These are phyloP conservation scores for Anisognathus igniventris DNA, from an alignment of 2,797 vertebrate genomes.

Conservation along the genomic window DNA sequence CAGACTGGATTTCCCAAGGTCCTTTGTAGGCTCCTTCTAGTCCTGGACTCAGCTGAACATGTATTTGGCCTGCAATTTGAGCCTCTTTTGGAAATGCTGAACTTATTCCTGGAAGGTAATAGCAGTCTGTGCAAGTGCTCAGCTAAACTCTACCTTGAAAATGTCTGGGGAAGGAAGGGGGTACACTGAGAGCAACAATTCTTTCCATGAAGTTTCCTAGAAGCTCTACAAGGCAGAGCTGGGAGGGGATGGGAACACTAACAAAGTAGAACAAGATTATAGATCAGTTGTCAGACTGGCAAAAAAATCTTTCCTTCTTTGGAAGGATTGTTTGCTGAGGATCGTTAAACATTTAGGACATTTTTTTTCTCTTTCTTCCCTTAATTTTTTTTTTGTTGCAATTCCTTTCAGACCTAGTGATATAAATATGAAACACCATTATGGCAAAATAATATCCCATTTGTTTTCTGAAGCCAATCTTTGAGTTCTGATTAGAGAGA, in stretches of 20 bases:
- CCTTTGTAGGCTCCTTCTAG: neutral
- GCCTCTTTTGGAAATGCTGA: neutral
- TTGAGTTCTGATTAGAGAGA: constrained; percentile 55
- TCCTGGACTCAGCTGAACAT: neutral
- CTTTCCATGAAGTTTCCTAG: constrained; percentile 10
- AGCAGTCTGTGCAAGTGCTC: neutral
- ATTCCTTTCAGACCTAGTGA: constrained; percentile 38
- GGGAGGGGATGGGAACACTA: neutral
- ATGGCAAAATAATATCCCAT: constrained; percentile 62
- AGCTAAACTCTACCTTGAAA: neutral
- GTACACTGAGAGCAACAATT: neutral
- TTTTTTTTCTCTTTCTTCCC: neutral
- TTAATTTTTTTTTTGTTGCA: neutral
- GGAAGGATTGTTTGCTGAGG: constrained; percentile 62
- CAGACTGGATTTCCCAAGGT: neutral
- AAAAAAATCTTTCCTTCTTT: constrained; percentile 48
- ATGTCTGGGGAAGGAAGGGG: neutral
- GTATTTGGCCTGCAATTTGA: neutral
- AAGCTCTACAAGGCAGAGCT: neutral
- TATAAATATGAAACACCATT: constrained; percentile 64
- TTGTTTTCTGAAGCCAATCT: constrained; percentile 49
- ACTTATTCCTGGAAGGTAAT: neutral
- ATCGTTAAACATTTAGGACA: constrained; percentile 69
- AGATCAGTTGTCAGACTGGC: constrained; percentile 57
- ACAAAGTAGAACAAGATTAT: constrained; percentile 47